Base-by-base conservation (phyloP, 2,113 vertebrate species). In the Mungos mungo region DNA sequence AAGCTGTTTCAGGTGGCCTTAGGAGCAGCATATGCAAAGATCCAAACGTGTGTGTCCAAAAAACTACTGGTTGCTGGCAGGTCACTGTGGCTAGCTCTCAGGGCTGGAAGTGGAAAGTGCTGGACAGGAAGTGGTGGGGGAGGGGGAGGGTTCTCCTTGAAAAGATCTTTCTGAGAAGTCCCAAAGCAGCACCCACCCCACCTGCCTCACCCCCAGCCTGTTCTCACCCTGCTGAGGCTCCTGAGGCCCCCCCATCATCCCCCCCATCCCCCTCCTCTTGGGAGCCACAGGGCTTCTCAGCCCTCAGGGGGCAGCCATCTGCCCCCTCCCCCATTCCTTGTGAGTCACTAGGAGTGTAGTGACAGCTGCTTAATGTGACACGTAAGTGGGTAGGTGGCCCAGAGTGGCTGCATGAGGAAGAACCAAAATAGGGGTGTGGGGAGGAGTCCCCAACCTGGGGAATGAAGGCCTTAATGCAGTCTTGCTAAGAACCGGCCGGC, bases 401-500 rank as follows among this genome's bases (percentile, higher is more conserved):
- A 45, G 66, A 31, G 74, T 5, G 54, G 54, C 81, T 81, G 97
- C 95, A 95, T 96, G 97, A 98, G 96, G 97, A 98, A 97, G 97
- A 96, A 91, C 33, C 95, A 92, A 86, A 95, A 89, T 0, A 0
- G 29, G 57, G 35, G 25, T 7, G 25, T 7, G 16, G 21, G 25
- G 21, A 13, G 45, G 25, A 29, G 57, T 16, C 29, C 98, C 98
- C 98, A 90, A 97, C 95, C 97, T 79, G 96, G 97, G 97, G 98
- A 97, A 97, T 97, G 98, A 98, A 96, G 97, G 95, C 91, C 98
- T 98, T 97, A 97, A 97, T 96, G 97, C 97, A 98, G 96, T 95
- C n/a, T n/a, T 79, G 92, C 98, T 98, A 98, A 98, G 97, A 98
- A 98, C 96, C 91, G 93, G 98, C 98, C 96, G 98, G 98, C 98